These are phyloP conservation scores for Pangasius macronema DNA, from an alignment of 2,797 vertebrate species.

Conservation along the genomic window DNA sequence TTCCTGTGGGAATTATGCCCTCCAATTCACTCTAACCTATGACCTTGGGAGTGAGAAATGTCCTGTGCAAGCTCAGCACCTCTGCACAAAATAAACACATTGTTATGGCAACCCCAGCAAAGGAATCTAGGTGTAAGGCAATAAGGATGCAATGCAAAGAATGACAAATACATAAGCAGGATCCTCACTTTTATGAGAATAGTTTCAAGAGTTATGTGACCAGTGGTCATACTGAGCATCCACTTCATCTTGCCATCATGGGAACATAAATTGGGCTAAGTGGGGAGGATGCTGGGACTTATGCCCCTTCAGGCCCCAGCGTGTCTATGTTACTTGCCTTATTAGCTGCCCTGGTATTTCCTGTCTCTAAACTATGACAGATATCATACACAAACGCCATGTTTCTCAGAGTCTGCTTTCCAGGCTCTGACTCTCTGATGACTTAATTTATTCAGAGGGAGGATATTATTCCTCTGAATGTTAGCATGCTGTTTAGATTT, in stretches of 20 bases:
- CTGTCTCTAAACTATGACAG: conserved; percentile 67
- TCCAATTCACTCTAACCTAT: conserved; percentile 58
- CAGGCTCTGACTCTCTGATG: not conserved
- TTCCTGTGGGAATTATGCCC: conserved; percentile 55
- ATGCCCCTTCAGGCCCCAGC: conserved; percentile 43
- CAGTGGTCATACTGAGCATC: not conserved
- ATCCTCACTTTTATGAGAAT: not conserved
- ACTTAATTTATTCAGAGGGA: conserved; percentile 24
- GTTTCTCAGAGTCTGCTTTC: conserved; percentile 47
- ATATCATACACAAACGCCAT: conserved; percentile 50
- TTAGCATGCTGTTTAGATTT: conserved; percentile 33
- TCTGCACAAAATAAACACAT: conserved; percentile 55
- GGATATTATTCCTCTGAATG: conserved; percentile 10
- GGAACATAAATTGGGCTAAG: not conserved
- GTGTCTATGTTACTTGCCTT: conserved; percentile 56
- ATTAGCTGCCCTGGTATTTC: conserved; percentile 69
- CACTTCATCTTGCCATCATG: not conserved
- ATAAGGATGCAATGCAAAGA: conserved; percentile 7
- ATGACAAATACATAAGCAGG: not conserved
- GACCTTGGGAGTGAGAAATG: conserved; percentile 39
- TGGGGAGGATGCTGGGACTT: conserved; percentile 16
- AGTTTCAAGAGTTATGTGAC: not conserved
- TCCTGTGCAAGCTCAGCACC: conserved; percentile 52
- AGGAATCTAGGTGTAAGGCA: not conserved
- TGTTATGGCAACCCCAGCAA: conserved; percentile 34